Evolutionary conservation across 2,888 invertebrate species (phyloP).

Genomic region (Spisula solida): DNA sequence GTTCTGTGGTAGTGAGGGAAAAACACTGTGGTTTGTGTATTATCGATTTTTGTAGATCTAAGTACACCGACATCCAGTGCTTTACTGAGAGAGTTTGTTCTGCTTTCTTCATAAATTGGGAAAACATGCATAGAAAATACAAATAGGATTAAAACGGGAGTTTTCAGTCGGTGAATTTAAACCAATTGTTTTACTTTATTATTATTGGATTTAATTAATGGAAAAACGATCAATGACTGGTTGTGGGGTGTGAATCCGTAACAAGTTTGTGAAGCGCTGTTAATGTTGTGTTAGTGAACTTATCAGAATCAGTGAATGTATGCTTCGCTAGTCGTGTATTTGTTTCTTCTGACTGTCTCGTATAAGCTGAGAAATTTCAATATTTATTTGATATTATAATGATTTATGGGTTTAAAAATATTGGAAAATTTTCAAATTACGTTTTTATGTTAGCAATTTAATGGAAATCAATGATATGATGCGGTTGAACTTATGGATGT

Average conservation of each 20-base stretch:
- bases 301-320: neutral
- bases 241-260: neutral
- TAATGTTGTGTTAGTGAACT: neutral
- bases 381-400: neutral
- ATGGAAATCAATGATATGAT: too few species aligned
- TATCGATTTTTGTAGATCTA: neutral
- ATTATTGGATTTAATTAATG: conserved; percentile 17
- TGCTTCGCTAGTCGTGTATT: neutral
- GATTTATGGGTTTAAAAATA: neutral
- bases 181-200: neutral
- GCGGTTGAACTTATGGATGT: too few species aligned
- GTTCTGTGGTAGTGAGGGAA: neutral
- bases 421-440: neutral
- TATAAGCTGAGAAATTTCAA: neutral
- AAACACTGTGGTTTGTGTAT: neutral
- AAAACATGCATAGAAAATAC: conserved; percentile 7
- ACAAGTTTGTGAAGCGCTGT: neutral
- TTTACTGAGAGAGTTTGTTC: too few species aligned
- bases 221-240: neutral
- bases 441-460: too few species aligned
- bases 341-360: too few species aligned
- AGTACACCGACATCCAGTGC: neutral
- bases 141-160: neutral
- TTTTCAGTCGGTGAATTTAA: conserved; percentile 1
- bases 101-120: neutral